Base-by-base conservation (phyloP, 2,888 invertebrate species). In the Strigamia crassipes region DNA sequence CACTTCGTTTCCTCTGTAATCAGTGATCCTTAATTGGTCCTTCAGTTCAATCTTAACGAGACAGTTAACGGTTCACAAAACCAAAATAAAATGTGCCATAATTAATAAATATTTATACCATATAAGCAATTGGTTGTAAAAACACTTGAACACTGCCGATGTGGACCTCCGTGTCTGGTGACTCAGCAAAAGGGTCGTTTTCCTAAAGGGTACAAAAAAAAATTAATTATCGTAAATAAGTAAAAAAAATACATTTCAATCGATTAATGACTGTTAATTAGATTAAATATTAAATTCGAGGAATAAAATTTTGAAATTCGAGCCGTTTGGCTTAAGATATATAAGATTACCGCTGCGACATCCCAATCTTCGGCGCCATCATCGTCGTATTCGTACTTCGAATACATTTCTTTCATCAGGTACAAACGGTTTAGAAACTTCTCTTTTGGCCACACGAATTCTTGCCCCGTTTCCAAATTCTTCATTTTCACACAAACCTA, bases 331-430 rank as follows among this genome's bases (percentile, higher is more conserved):
- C 18, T 73, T 73, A 27, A 46, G 27, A 27, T 27, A 27, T 27
- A 3, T 3, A 3, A 27, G 27, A 18, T 80, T 80, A 80, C 81
- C 66, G 31, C 66, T 38, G 61, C 12, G 83, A 89, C 89, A 84
- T 87, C 87, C 12, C 89, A 87, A 73, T 89, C 84, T 81, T 90
- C 87, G 88, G 89, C 89, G 46, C 87, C 86, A 10, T 88, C 87
- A 31, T 89, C 89, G 10, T 89, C 90, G 56, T 90, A 89, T 83
- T 88, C 87, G 85, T 88, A 90, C 81, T 89, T 89, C 83, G 89
- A 87, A 84, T 89, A 90, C 89, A 91, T 89, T 85, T 90, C 90
- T 85, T 90, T 89, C 90, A 91, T 91, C 79, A 89, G 86, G 84
- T 88, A 90, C 84, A 90, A 88, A 77, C 90, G 86, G 85, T 89